Conservation (phyloP, 2,797 vertebrate genomes). For the Parambassis ranga region DNA sequence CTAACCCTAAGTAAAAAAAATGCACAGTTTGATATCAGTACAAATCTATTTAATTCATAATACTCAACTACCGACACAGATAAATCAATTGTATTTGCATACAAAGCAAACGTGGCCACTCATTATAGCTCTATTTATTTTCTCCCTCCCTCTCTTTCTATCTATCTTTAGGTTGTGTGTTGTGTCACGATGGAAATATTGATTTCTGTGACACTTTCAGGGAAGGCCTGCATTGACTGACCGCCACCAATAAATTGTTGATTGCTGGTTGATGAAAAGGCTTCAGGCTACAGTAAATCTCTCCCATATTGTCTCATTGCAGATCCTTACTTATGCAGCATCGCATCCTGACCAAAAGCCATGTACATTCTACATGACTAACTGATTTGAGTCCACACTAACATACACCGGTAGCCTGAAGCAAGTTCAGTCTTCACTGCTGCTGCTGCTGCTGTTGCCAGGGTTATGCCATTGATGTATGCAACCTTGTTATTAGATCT, state of each 20-base stretch:
- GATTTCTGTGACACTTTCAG: constrained; percentile 61
- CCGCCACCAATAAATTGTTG: constrained; percentile 62
- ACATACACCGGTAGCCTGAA: not conserved
- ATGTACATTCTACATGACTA: constrained; percentile 1
- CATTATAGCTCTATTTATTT: constrained; percentile 8
- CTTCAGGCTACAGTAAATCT: constrained; percentile 36
- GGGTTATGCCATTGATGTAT: constrained; percentile 55
- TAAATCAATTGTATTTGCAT: constrained; percentile 41
- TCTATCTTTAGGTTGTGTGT: constrained; percentile 11
- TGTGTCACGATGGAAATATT: constrained; percentile 44
- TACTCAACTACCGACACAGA: not conserved
- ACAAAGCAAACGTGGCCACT: constrained; percentile 9
- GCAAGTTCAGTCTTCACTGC: constrained; percentile 6
- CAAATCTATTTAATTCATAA: constrained; percentile 33
- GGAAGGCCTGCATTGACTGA: constrained; percentile 58
- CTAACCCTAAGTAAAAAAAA: too few relatives aligned
- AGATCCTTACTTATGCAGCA: not conserved
- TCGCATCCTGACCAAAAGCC: constrained; percentile 10
- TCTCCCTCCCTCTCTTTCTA: not conserved
- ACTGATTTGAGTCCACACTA: constrained; percentile 5
- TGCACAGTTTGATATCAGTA: constrained; percentile 15
- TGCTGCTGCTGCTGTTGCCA: constrained; percentile 39
- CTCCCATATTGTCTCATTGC: constrained; percentile 28
- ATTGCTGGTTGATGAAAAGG: constrained; percentile 61
- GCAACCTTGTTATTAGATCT: constrained; percentile 59